Base-by-base conservation (phyloP, 1,140 invertebrate genomes). In the Maniola jurtina region DNA sequence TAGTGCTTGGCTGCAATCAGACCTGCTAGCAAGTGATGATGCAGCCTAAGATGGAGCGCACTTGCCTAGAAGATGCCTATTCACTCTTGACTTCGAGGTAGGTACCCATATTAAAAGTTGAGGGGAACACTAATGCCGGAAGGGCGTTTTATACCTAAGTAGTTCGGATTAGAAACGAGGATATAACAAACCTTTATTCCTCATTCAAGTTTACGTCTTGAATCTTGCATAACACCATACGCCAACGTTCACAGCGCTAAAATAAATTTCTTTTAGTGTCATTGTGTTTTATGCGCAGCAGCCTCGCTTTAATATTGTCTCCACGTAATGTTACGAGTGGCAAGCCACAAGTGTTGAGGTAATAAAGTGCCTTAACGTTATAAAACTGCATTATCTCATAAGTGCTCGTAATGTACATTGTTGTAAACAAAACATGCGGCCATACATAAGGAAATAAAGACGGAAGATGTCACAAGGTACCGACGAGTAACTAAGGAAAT, bases 301-400 rank as follows among this genome's bases (percentile, higher is more conserved):
- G 55, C 35, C 55, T 38, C 42, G 55, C 34, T 57, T 57, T 57
- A 57, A 15, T 38, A 38, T 57, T 36, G 55, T 57, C 55, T 38
- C 55, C 55, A 25, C 35, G 55, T 57, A 57, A 57, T 35, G 15
- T 57, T 38, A 40, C 48, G 48, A 52, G 48, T 52, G 48, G 15
- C 55, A 57, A 15, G 35, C 40, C 13, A 16, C 55, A 40, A 57
- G 35, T 40, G 55, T 15, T 33, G 34, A 14, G 55, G 55, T 25
- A 34, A 57, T 57, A 57, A 57, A 57, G 5, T 57, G 55, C 33
- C 55, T 57, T 57, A 40, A 57, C 14, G 15, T 57, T 57, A 38
- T 40, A 57, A 16, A 57, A 57, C 8, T 55, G 33, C 34, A 34
- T 55, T 57, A 57, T 57, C 34, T 57, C 55, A 57, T 55, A 34